Conservation (phyloP, 2,888 invertebrate genomes). For the Ennomos erosarius region DNA sequence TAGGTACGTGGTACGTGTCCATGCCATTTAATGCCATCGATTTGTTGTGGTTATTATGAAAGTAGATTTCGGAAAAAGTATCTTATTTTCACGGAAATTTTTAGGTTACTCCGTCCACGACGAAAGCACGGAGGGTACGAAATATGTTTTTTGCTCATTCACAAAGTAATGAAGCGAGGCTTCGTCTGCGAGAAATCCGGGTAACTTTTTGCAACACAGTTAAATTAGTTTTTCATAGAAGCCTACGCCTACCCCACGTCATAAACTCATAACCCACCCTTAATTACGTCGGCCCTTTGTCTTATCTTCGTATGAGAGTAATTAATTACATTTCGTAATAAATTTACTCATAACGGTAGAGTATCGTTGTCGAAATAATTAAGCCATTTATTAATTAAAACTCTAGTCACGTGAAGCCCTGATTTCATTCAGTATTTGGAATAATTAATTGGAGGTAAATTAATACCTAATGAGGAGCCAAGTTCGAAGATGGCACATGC, state of each 20-base stretch:
- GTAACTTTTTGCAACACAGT: slow-evolving; percentile 34
- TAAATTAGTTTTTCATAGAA: slow-evolving; percentile 52
- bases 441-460: slow-evolving; percentile 15
- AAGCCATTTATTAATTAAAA: slow-evolving; percentile 45
- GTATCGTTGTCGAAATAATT: slow-evolving; percentile 42
- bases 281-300: slow-evolving; percentile 43
- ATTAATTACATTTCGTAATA: slow-evolving; percentile 74
- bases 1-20: too few relatives aligned
- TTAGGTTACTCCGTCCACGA: slow-evolving; percentile 10
- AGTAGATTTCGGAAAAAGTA: too few relatives aligned
- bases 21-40: too few relatives aligned
- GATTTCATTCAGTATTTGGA: slow-evolving; percentile 11
- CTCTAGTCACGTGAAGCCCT: slow-evolving; percentile 13
- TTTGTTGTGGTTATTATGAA: too few relatives aligned
- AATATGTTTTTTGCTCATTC: slow-evolving; percentile 40
- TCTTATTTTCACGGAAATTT: not conserved
- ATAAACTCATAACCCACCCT: slow-evolving; percentile 53
- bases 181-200: slow-evolving; percentile 27
- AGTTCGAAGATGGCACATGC: not conserved
- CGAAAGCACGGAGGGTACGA: slow-evolving; percentile 20
- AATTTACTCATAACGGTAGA: slow-evolving; percentile 61
- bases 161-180: slow-evolving; percentile 42
- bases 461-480: slow-evolving; percentile 1
- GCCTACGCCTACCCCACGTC: slow-evolving; percentile 51
- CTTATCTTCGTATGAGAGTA: slow-evolving; percentile 60